Percentiles rank a stretch among this genome's conserved stretches.
These are phyloP conservation scores for Tipula confusa DNA, from an alignment of 2,888 invertebrate genomes.

Conservation along the genomic window DNA sequence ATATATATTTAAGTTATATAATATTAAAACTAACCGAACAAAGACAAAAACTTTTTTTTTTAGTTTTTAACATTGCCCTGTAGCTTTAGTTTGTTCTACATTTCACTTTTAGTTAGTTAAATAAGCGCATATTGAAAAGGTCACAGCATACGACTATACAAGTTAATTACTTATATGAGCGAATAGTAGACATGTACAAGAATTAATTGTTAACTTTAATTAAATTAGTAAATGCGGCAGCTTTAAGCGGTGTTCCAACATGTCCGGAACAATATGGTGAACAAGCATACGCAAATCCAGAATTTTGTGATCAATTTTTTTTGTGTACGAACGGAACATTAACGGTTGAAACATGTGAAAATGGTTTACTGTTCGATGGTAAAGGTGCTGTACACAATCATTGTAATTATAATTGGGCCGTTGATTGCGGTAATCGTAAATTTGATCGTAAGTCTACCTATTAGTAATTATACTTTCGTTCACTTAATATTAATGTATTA, in stretches of 20 bases:
- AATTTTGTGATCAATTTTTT: slow-evolving; percentile 84
- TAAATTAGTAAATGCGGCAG: slow-evolving; percentile 59
- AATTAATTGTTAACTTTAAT: too few relatives aligned
- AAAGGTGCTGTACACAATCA: slow-evolving; percentile 85
- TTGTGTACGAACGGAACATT: slow-evolving; percentile 86
- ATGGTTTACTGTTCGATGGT: slow-evolving; percentile 86
- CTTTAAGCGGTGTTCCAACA: slow-evolving; percentile 62
- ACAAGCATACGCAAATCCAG: slow-evolving; percentile 79
- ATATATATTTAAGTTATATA: neutral
- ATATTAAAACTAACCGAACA: neutral
- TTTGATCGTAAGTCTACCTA: slow-evolving; percentile 74
- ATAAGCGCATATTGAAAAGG: neutral
- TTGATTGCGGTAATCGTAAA: slow-evolving; percentile 75
- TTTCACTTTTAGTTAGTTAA: neutral
- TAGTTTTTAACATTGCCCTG: neutral
- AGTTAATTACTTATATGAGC: neutral
- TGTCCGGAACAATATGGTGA: slow-evolving; percentile 80
- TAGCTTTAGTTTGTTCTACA: slow-evolving; percentile 6
- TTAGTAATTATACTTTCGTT: too few relatives aligned
- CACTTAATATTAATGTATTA: too few relatives aligned
- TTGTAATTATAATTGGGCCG: slow-evolving; percentile 93
- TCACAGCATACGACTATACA: neutral
- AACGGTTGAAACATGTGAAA: slow-evolving; percentile 86
- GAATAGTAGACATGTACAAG: neutral
- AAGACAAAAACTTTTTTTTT: too few relatives aligned